phyloP scores from a whole-genome alignment of 2,888 invertebrate genomes.

The Hylaea fasciaria region DNA sequence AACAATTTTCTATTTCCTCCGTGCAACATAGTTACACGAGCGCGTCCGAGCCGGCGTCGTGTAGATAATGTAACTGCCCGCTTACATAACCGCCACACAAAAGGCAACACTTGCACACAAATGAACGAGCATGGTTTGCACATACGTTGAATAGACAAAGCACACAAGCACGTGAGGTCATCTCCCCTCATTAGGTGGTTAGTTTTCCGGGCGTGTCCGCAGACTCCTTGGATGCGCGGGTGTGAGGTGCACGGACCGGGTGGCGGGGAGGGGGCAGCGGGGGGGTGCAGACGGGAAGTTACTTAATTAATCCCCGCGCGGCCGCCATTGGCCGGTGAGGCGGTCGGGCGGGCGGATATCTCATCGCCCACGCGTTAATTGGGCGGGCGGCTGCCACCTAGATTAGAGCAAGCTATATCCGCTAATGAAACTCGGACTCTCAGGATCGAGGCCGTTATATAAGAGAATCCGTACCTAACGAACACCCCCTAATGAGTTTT shows the following conservation, averaged over 20 bases:
- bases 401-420: slow-evolving; percentile 66
- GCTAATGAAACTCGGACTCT: slow-evolving; percentile 74
- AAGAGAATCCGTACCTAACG: slow-evolving; percentile 32
- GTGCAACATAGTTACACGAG: slow-evolving; percentile 38
- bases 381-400: slow-evolving; percentile 73
- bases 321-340: slow-evolving; percentile 80
- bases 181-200: slow-evolving; percentile 85
- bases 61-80: slow-evolving; percentile 59
- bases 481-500: slow-evolving; percentile 35
- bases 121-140: slow-evolving; percentile 73
- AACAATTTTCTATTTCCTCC: slow-evolving; percentile 45
- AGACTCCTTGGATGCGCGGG: slow-evolving; percentile 72
- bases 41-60: slow-evolving; percentile 43
- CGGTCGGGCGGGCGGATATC: slow-evolving; percentile 73
- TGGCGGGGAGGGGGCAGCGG: slow-evolving; percentile 49
- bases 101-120: slow-evolving; percentile 74
- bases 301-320: slow-evolving; percentile 84
- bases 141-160: slow-evolving; percentile 74
- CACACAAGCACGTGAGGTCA: slow-evolving; percentile 83
- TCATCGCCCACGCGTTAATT: slow-evolving; percentile 84
- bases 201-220: slow-evolving; percentile 85
- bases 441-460: slow-evolving; percentile 35
- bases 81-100: slow-evolving; percentile 75
- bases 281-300: slow-evolving; percentile 76
- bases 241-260: slow-evolving; percentile 56